Base-by-base conservation (phyloP, 2,113 vertebrate species). In the Brachyistius frenatus region DNA sequence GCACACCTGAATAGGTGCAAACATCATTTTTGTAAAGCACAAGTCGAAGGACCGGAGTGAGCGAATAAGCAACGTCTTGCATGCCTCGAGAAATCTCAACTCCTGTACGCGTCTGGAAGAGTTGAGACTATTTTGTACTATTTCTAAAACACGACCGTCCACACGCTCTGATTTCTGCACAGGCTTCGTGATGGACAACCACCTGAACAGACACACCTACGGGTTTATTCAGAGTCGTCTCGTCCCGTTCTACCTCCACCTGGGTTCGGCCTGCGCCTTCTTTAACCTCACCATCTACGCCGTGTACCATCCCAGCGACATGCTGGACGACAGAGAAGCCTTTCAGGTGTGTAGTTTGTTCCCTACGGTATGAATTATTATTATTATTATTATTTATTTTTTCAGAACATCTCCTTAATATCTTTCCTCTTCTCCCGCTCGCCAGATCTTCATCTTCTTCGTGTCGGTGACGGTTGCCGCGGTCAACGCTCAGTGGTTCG, bases 401-500 rank as follows among this genome's bases (percentile, higher is more conserved):
- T 66, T 35, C n/a, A 11, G 41, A 11, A 44, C 5, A 3, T 61
- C 23, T 11, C 2, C 62, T 66, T 4, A 63, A 49, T 32, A 0
- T 39, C 36, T 8, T 2, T 35, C 8, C 63, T 32, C 33, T 36
- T 0, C 49, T 50, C 10, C 16, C 49, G 14, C 49, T 44, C 36
- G 3, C 7, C 87, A 96, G 95, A 90, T 94, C n/a, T n/a, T 95
- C 71, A 91, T 94, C 86, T 95, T 95, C 91, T 92, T 96, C 0
- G 35, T 95, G n/a, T 95, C 95, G 0, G 89, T 96, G 66, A 93
- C 93, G 0, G 91, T 95, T 0, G 93, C 95, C 0, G 95, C 94
- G 0, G 55, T 96, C 79, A 97, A 96, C 35, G 83, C 94, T 0
- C 95, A 96, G 88, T 96, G 96, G 93, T 96, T 96, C 0, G 94